Conservation (phyloP, 2,797 vertebrate genomes). For the Masticophis lateralis region DNA sequence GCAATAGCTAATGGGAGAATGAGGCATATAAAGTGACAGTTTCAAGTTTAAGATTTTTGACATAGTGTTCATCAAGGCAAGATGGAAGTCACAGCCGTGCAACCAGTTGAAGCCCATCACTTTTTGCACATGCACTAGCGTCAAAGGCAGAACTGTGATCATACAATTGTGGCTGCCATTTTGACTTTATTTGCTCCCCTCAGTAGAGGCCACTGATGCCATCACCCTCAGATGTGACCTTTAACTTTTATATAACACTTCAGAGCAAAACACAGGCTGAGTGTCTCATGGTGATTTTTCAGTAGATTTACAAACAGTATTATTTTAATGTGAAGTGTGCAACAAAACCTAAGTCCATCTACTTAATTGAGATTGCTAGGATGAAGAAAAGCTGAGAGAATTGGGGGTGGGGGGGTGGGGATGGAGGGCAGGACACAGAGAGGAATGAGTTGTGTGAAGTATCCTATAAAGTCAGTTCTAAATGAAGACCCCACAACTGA, state of each 20-base stretch:
- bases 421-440: not conserved
- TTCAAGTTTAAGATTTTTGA: not conserved
- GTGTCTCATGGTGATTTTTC: not conserved
- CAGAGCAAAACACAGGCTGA: not conserved
- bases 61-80: not conserved
- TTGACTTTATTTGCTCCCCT: not conserved
- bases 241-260: not conserved
- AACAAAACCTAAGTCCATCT: not conserved
- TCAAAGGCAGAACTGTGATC: not conserved
- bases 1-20: not conserved
- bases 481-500: not conserved
- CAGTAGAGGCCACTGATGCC: not conserved
- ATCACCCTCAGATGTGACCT: not conserved
- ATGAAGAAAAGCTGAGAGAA: not conserved
- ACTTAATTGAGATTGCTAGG: not conserved
- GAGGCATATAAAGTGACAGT: not conserved
- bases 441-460: not conserved
- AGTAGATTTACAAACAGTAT: not conserved
- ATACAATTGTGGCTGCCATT: not conserved
- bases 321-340: not conserved
- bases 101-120: not conserved
- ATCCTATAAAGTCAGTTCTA: not conserved
- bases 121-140: not conserved
- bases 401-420: not conserved
- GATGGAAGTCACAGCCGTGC: not conserved